A percentile compares a stretch with the other conserved stretches of the same genome.
Evolutionary conservation across 2,888 invertebrate genomes (phyloP).

Genomic region (Tipula lateralis): DNA sequence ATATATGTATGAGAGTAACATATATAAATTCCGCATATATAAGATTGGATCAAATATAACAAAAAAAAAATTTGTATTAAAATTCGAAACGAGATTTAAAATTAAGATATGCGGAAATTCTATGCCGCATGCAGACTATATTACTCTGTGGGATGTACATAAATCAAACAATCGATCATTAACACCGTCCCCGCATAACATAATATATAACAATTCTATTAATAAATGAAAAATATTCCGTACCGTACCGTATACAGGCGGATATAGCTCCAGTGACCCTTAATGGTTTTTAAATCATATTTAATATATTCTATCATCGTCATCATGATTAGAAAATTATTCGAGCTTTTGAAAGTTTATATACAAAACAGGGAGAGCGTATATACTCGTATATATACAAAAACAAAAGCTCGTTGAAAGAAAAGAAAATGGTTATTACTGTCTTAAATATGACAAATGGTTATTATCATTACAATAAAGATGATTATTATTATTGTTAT

Average conservation of each 20-base stretch:
- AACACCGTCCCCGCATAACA: background rate
- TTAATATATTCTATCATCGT: background rate
- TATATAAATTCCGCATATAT: background rate
- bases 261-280: background rate
- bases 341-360: background rate
- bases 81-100: constrained; percentile 5
- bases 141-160: background rate
- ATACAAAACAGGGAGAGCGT: background rate
- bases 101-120: background rate
- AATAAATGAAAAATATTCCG: background rate
- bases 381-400: background rate
- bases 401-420: background rate
- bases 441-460: constrained; percentile 11
- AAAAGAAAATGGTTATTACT: background rate
- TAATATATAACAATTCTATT: background rate
- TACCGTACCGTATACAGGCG: background rate
- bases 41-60: background rate
- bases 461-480: background rate
- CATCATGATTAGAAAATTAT: background rate
- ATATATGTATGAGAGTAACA: background rate
- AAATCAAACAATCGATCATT: constrained; percentile 24
- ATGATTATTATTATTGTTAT: background rate
- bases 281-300: background rate
- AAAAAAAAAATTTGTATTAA: background rate
- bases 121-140: background rate